Evolutionary conservation across 2,888 invertebrate genomes (phyloP).

Genomic region (Drosophila meridiana): DNA sequence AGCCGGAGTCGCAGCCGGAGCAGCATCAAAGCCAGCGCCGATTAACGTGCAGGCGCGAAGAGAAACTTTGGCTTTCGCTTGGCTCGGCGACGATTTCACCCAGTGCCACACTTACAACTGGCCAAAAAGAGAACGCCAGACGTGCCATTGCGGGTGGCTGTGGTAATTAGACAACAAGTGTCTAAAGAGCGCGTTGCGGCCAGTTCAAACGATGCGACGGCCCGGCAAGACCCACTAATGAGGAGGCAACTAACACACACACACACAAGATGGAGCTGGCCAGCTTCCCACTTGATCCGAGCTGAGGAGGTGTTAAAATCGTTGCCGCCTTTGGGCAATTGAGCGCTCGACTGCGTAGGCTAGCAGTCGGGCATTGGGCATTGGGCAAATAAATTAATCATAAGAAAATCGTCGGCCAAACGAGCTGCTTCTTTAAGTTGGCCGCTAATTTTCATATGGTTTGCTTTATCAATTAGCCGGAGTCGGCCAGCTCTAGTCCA

Average conservation of each 20-base stretch:
- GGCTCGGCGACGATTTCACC: conserved; percentile 65
- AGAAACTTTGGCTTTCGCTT: conserved; percentile 75
- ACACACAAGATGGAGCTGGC: background rate
- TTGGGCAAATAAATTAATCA: conserved; percentile 76
- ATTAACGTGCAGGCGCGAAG: conserved; percentile 74
- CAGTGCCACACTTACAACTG: conserved; percentile 67
- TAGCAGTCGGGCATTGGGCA: conserved; percentile 34
- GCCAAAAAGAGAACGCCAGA: conserved; percentile 54
- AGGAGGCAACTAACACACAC: conserved; percentile 42
- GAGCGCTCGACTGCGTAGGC: conserved; percentile 53
- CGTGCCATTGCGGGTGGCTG: conserved; percentile 77
- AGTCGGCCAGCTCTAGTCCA: conserved; percentile 6
- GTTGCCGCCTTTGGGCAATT: conserved; percentile 69
- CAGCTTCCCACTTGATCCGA: conserved; percentile 19
- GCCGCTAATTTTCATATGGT: conserved; percentile 72
- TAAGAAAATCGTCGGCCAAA: conserved; percentile 60
- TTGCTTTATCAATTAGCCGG: conserved; percentile 74
- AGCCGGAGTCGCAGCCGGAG: conserved; percentile 19
- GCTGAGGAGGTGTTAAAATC: conserved; percentile 70
- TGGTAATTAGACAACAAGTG: conserved; percentile 80
- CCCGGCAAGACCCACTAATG: conserved; percentile 59
- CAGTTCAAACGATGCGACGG: conserved; percentile 61
- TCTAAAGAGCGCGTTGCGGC: conserved; percentile 55
- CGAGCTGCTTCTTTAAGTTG: conserved; percentile 56
- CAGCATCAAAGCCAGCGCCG: conserved; percentile 71